Conservation (phyloP, 2,113 vertebrate genomes). For the Misgurnus mizolepis region DNA sequence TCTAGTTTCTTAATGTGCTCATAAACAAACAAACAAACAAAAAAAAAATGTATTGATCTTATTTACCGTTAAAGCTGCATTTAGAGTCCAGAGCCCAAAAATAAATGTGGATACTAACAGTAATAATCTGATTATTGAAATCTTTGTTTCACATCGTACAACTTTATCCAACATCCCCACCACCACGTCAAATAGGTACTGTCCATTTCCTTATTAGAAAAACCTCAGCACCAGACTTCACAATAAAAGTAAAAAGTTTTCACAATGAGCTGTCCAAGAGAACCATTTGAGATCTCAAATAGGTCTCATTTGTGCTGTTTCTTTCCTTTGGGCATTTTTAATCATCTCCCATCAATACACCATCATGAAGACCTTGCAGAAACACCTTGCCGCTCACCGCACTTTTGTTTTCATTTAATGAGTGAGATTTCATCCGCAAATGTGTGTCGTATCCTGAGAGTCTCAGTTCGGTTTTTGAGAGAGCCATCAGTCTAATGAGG, state of each 20-base stretch:
- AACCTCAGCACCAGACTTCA: background rate
- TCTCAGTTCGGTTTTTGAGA: background rate
- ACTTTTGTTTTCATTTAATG: constrained; percentile 18
- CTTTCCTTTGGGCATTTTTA: background rate
- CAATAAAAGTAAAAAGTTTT: background rate
- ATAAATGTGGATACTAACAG: background rate
- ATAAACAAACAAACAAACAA: background rate
- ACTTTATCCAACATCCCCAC: too few species aligned
- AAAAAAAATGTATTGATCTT: too few species aligned
- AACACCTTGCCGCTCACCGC: background rate
- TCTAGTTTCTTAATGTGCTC: background rate
- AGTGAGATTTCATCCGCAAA: background rate
- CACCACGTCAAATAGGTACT: too few species aligned
- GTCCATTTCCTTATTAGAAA: background rate
- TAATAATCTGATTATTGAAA: background rate
- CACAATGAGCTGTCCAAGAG: background rate
- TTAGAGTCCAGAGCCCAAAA: background rate
- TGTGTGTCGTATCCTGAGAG: constrained; percentile 10
- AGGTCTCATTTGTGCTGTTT: background rate
- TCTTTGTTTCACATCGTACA: background rate
- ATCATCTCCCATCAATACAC: background rate
- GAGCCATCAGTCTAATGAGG: constrained; percentile 31
- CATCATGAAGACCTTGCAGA: background rate
- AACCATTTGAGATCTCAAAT: background rate
- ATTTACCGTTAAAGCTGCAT: background rate